These are phyloP conservation scores for Marcusenius ussheri DNA, from an alignment of 2,113 vertebrate genomes.

Conservation along the genomic window DNA sequence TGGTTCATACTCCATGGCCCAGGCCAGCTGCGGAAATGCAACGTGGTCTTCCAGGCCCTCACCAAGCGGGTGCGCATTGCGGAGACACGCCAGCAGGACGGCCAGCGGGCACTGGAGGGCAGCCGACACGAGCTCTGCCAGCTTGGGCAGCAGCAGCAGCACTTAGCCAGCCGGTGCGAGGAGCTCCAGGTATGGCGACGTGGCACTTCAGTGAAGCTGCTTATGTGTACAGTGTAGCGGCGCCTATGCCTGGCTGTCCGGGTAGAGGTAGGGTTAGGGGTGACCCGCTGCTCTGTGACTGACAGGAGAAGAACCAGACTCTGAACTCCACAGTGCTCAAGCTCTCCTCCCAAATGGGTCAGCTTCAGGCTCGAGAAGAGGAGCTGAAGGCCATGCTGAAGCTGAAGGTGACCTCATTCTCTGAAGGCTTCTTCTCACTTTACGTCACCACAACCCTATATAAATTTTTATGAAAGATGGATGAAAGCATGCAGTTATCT, in stretches of 20 bases:
- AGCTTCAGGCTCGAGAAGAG: constrained; percentile 77
- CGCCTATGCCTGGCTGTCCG: not conserved
- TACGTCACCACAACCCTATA: not conserved
- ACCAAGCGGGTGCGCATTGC: constrained; percentile 37
- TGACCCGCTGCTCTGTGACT: not conserved
- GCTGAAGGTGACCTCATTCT: constrained; percentile 65
- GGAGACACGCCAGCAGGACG: constrained; percentile 44
- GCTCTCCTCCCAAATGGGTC: constrained; percentile 71
- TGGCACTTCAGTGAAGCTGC: not conserved
- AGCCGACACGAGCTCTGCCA: constrained; percentile 38
- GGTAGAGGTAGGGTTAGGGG: not conserved
- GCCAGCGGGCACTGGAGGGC: constrained; percentile 36
- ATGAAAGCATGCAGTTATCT: not conserved
- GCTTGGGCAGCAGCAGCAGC: constrained; percentile 35
- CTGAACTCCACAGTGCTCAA: constrained; percentile 67
- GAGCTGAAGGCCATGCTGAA: constrained; percentile 74
- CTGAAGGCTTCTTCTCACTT: not conserved
- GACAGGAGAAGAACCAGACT: constrained; percentile 71
- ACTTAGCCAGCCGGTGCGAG: constrained; percentile 36
- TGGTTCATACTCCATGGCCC: not conserved
- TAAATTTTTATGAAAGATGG: not conserved
- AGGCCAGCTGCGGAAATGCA: constrained; percentile 55
- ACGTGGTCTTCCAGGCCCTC: constrained; percentile 47
- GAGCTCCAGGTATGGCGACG: constrained; percentile 43
- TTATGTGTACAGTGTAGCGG: not conserved